Evolutionary conservation across 2,797 vertebrate species (phyloP).

Genomic region (Pterois miles): DNA sequence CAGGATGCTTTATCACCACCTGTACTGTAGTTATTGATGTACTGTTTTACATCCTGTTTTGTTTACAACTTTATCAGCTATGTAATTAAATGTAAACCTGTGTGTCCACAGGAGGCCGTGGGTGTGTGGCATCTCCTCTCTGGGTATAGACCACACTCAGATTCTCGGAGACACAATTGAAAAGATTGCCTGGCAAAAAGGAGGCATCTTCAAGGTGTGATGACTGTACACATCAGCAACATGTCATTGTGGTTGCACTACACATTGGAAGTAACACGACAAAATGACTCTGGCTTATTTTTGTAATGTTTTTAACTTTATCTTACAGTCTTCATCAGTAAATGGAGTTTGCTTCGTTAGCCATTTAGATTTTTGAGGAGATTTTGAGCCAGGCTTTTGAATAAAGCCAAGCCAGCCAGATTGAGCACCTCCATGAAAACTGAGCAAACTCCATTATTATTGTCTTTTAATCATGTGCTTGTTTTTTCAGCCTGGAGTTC

Average conservation of each 20-base stretch:
- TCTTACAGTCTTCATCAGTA: background rate
- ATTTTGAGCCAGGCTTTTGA: background rate
- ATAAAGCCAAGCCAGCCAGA: background rate
- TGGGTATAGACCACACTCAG: conserved; percentile 95
- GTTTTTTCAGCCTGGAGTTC: conserved; percentile 84
- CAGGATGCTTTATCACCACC: background rate
- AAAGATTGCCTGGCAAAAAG: conserved; percentile 98
- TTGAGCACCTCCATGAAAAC: background rate
- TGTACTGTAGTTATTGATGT: background rate
- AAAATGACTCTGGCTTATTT: background rate
- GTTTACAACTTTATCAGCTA: background rate
- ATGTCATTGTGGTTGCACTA: background rate
- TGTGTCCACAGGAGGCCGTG: conserved; percentile 85
- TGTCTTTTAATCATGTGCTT: background rate
- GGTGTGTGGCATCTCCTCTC: conserved; percentile 92
- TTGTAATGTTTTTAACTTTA: background rate
- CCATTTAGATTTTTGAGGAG: background rate
- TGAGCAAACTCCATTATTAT: background rate
- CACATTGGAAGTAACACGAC: background rate
- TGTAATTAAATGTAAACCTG: background rate
- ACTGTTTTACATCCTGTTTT: background rate
- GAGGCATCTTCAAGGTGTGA: conserved; percentile 96
- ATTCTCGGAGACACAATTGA: conserved; percentile 95
- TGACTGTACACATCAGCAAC: background rate
- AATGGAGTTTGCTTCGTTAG: background rate